Evolutionary conservation across 2,888 invertebrate genomes (phyloP).

Genomic region (Tribolium freemani): DNA sequence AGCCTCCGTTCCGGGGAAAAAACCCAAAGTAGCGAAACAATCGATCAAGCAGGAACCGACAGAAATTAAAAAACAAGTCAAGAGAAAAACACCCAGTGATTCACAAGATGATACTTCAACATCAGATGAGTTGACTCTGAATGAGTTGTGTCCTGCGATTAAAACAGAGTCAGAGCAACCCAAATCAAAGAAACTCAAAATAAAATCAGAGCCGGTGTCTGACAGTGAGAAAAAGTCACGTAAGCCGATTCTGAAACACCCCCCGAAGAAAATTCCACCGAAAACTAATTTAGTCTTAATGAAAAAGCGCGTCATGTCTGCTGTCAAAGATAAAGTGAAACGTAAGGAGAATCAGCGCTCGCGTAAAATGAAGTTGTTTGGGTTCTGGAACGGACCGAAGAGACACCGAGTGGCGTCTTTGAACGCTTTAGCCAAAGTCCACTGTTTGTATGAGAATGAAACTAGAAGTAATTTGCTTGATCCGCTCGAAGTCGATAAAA

Average conservation of each 20-base stretch:
- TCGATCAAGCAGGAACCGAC: constrained; percentile 24
- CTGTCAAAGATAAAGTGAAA: constrained; percentile 39
- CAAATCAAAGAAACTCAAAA: constrained; percentile 38
- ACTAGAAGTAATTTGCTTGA: constrained; percentile 78
- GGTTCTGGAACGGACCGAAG: constrained; percentile 84
- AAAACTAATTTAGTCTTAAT: constrained; percentile 51
- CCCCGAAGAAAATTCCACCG: constrained; percentile 40
- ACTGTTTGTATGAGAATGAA: constrained; percentile 92
- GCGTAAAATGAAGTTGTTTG: constrained; percentile 73
- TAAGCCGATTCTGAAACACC: constrained; percentile 11
- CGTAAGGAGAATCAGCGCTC: constrained; percentile 53
- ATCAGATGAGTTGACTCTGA: constrained; percentile 26
- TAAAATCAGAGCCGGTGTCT: constrained; percentile 40
- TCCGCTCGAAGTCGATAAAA: constrained; percentile 47
- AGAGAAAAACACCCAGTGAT: constrained; percentile 43
- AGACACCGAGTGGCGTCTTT: constrained; percentile 89
- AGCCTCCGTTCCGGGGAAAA: constrained; percentile 5
- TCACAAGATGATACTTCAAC: constrained; percentile 26
- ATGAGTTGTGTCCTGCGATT: constrained; percentile 19
- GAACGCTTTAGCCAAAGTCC: constrained; percentile 91
- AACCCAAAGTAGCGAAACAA: constrained; percentile 24
- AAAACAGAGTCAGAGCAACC: constrained; percentile 18
- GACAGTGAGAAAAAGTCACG: constrained; percentile 33
- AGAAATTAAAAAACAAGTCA: constrained; percentile 40
- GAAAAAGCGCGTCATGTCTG: constrained; percentile 47